Percentiles rank a stretch among this genome's conserved stretches.
Conservation (phyloP, 2,888 invertebrate species). For the Incurvaria masculella region DNA sequence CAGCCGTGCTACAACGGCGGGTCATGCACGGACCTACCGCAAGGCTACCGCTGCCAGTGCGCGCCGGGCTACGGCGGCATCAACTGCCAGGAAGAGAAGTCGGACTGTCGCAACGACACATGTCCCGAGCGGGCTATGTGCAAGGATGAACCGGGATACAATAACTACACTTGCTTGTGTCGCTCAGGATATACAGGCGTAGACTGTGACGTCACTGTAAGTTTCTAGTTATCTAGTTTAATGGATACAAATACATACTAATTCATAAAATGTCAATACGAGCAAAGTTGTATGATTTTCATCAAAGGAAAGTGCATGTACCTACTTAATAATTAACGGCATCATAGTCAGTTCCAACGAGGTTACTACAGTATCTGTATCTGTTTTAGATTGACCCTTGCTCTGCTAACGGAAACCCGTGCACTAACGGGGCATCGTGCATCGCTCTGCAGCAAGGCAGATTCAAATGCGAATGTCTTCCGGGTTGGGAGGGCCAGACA, state of each 20-base stretch:
- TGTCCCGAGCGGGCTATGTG: conserved; percentile 97
- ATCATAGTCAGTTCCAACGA: too few species aligned
- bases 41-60: conserved; percentile 90
- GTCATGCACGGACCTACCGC: conserved; percentile 87
- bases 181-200: conserved; percentile 92
- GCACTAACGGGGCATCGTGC: conserved; percentile 87
- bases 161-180: conserved; percentile 90
- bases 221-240: too few species aligned
- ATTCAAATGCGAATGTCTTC: conserved; percentile 91
- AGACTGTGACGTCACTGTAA: conserved; percentile 85
- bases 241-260: too few species aligned
- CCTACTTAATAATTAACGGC: too few species aligned
- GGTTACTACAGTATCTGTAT: conserved; percentile 14
- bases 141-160: conserved; percentile 88
- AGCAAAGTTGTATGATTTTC: too few species aligned
- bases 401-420: conserved; percentile 85
- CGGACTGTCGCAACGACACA: conserved; percentile 84
- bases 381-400: conserved; percentile 79
- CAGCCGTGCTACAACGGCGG: conserved; percentile 94
- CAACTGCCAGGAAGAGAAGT: conserved; percentile 91
- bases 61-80: conserved; percentile 85
- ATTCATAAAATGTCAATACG: too few species aligned
- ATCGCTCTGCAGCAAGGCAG: conserved; percentile 87
- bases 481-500: conserved; percentile 96
- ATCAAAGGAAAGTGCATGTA: too few species aligned